These are phyloP conservation scores for Lepeophtheirus salmonis DNA, from an alignment of 1,140 invertebrate species.

Conservation along the genomic window DNA sequence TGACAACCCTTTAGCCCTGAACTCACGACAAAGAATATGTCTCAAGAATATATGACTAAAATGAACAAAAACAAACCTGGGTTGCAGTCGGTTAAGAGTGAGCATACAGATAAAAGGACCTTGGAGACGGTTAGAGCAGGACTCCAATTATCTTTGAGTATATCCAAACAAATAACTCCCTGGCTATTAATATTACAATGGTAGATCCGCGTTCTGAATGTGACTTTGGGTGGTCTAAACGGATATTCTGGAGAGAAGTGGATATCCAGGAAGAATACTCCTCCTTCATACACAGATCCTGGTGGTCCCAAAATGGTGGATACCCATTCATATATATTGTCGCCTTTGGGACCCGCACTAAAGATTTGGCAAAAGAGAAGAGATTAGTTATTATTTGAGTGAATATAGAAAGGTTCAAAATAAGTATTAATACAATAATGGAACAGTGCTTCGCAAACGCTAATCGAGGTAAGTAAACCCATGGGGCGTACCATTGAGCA, in stretches of 20 bases:
- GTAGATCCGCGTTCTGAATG: conserved; percentile 86
- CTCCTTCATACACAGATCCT: conserved; percentile 80
- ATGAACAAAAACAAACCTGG: conserved; percentile 41
- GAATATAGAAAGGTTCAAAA: no score
- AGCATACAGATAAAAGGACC: conserved; percentile 81
- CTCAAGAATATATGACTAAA: background rate
- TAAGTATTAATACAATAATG: no score
- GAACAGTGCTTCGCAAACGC: no score
- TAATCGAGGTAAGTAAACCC: no score
- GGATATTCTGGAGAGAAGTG: conserved; percentile 89
- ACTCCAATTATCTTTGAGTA: conserved; percentile 89
- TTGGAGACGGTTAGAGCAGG: conserved; percentile 73
- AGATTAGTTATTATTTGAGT: no score
- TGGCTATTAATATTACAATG: conserved; percentile 95
- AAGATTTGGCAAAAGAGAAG: background rate
- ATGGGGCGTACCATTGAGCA: no score
- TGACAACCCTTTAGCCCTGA: no score
- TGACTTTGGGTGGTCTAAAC: conserved; percentile 87
- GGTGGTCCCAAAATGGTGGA: conserved; percentile 81
- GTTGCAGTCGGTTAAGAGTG: conserved; percentile 84
- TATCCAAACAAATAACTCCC: conserved; percentile 85
- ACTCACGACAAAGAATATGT: background rate
- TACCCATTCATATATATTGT: conserved; percentile 94
- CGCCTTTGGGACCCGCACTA: conserved; percentile 86
- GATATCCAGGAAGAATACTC: conserved; percentile 85